Base-by-base conservation (phyloP, 2,113 vertebrate genomes). In the Parotia lawesii region DNA sequence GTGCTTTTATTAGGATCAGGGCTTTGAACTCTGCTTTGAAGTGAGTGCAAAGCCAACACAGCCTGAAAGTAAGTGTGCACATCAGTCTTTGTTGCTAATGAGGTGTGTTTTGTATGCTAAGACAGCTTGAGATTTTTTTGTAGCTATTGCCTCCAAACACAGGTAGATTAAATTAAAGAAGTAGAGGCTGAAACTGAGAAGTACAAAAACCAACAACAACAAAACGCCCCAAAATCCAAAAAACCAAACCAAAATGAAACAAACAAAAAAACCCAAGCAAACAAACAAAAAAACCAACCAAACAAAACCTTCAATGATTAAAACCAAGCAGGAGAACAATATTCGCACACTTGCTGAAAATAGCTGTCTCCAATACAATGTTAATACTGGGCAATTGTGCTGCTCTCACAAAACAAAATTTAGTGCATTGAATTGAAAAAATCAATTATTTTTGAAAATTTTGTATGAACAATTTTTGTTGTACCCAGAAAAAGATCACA, bases 21-120 rank as follows among this genome's bases (percentile, higher is more conserved):
- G 57, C 58, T 95, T 93, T 73, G 51, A 94, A 80, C 29, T 66
- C 67, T 31, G 27, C 60, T 92, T 85, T 88, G 60, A 85, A 88
- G 64, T 56, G n/a, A 80, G 24, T 1, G 1, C 42, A 24, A 83
- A 93, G 51, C 24, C 74, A 94, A 25, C 42, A 82, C 1, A 37
- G 11, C 7, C 50, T 50, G 38, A 62, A 65, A 82, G n/a, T 40
- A 81, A 69, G 38, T 69, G 45, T 70, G 90, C 20, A 11, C 21
- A 50, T 89, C 85, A 70, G 23, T 45, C 82, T 75, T 72, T 15
- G 6, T 44, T 69, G 31, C 27, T 90, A 65, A 87, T 27, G 54
- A 96, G 35, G 15, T 64, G 27, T 37, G 9, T 53, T 87, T 62
- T 73, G 7, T 28, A 42, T 33, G 8, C 16, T 72, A 24, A 67